A percentile compares a stretch with the other conserved stretches of the same genome.
phyloP scores from a whole-genome alignment of 1,140 invertebrate species.

The Hypothenemus hampei region DNA sequence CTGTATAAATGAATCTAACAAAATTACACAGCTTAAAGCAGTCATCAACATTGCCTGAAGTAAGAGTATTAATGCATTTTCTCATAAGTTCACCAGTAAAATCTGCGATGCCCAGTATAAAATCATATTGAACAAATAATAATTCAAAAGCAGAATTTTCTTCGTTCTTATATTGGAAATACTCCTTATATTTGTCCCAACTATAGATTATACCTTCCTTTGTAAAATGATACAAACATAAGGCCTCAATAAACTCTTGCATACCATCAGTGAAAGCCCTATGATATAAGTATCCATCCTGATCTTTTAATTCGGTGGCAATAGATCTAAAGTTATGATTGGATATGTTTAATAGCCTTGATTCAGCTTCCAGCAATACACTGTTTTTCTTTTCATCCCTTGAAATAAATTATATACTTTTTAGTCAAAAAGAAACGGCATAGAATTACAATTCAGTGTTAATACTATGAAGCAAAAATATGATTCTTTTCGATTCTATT shows the following conservation, averaged over 20 bases:
- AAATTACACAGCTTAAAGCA: conserved; percentile 70
- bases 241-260: conserved; percentile 85
- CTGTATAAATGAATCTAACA: conserved; percentile 66
- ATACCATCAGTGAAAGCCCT: conserved; percentile 71
- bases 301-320: conserved; percentile 64
- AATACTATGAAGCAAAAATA: conserved; percentile 78
- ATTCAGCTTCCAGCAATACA: conserved; percentile 62
- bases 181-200: conserved; percentile 49
- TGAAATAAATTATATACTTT: background rate
- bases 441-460: conserved; percentile 43
- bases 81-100: conserved; percentile 88
- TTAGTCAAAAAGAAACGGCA: too few relatives aligned
- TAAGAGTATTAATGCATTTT: conserved; percentile 77
- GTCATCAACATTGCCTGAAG: conserved; percentile 67
- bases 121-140: conserved; percentile 60
- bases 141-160: conserved; percentile 27
- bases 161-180: conserved; percentile 42
- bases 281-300: conserved; percentile 70
- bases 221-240: conserved; percentile 69
- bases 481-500: conserved; percentile 86
- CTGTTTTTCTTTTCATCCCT: conserved; percentile 45
- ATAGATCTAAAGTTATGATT: conserved; percentile 60
- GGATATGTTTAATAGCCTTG: conserved; percentile 57
- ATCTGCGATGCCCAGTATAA: conserved; percentile 81
- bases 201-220: conserved; percentile 44